phyloP scores from a whole-genome alignment of 2,888 invertebrate genomes.

The Megaustenia siamemsis region DNA sequence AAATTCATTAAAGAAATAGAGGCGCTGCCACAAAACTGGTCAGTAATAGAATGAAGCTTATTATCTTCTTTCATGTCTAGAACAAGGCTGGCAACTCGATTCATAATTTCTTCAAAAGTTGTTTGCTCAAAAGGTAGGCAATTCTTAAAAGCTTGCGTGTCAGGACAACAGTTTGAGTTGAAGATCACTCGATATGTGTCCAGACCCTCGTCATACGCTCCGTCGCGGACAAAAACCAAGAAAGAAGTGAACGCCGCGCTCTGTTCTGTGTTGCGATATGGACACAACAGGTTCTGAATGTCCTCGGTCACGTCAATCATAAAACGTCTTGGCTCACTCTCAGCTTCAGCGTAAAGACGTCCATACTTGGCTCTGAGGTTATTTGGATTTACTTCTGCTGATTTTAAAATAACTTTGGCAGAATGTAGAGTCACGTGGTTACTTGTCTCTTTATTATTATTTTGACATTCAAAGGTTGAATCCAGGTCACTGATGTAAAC shows the following conservation, averaged over 20 bases:
- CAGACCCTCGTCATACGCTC: conserved; percentile 48
- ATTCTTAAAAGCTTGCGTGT: conserved; percentile 14
- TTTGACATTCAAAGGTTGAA: no score
- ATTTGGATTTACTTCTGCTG: conserved; percentile 41
- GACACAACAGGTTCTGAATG: conserved; percentile 26
- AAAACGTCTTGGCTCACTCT: conserved; percentile 57
- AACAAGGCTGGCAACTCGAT: conserved; percentile 22
- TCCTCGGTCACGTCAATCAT: conserved; percentile 56
- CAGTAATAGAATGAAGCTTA: not conserved
- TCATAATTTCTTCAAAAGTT: conserved; percentile 43
- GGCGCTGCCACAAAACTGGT: no score
- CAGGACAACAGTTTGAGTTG: conserved; percentile 45
- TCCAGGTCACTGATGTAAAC: no score
- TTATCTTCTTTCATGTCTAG: conserved; percentile 37
- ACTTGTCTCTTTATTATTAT: not conserved
- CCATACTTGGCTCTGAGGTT: conserved; percentile 55
- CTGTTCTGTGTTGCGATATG: not conserved
- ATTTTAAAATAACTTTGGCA: conserved; percentile 41
- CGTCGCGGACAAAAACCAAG: conserved; percentile 52
- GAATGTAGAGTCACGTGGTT: conserved; percentile 5
- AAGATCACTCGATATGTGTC: conserved; percentile 52
- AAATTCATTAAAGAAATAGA: not conserved
- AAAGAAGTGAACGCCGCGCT: conserved; percentile 44
- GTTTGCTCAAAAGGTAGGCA: conserved; percentile 25
- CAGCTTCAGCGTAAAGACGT: conserved; percentile 51